Percentiles rank a stretch among this genome's conserved stretches.
phyloP scores from a whole-genome alignment of 2,888 invertebrate species.

The Ochropleura leucogaster region DNA sequence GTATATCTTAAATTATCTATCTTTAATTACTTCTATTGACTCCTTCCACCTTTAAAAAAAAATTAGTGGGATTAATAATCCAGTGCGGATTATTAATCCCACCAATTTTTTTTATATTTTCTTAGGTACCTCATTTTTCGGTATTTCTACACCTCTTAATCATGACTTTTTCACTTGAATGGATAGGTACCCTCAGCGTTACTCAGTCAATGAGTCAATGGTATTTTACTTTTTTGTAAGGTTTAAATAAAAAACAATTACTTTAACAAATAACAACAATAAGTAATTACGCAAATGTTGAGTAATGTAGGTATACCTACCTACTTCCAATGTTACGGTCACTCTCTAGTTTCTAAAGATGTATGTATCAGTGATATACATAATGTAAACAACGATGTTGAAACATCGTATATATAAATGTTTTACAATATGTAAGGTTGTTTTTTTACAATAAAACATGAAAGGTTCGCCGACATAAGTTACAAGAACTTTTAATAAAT shows the following conservation, averaged over 20 bases:
- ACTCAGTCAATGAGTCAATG: neutral
- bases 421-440: neutral
- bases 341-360: constrained; percentile 8
- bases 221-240: neutral
- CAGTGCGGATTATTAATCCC: neutral
- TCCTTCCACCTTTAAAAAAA: neutral
- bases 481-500: neutral
- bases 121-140: neutral
- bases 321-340: neutral
- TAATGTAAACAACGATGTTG: constrained; percentile 32
- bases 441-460: constrained; percentile 30
- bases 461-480: neutral
- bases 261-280: neutral
- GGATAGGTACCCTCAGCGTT: neutral
- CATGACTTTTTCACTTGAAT: neutral
- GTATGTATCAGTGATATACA: constrained; percentile 7
- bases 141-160: neutral
- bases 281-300: constrained; percentile 5
- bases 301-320: neutral
- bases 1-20: no score
- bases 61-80: no score
- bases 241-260: neutral
- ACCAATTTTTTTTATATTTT: neutral
- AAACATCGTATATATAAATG: constrained; percentile 17
- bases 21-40: no score